Base-by-base conservation (phyloP, 2,888 invertebrate genomes). In the Actias luna region DNA sequence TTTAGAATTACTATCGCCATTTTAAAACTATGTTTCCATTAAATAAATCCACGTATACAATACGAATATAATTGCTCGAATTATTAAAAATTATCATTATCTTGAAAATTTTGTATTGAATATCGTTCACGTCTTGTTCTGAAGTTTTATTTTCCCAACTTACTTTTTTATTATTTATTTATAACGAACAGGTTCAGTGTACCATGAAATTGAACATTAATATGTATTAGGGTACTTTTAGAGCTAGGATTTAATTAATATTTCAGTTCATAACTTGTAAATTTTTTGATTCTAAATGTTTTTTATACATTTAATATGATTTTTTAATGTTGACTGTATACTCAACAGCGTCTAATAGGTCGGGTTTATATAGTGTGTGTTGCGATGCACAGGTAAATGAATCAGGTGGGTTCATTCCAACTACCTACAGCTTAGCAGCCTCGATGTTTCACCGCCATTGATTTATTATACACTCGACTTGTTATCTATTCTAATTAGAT, bases 301-400 rank as follows among this genome's bases (percentile, higher is more conserved):
- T n/a, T n/a, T n/a, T n/a, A n/a, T n/a, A n/a, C n/a, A n/a, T 50
- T 12, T 50, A 50, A 50, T 50, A 50, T 50, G 22, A 22, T 22
- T 46, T 74, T 52, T 64, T 31, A 68, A 70, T 70, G 73, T 69
- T 69, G 69, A 55, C 70, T 60, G 70, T 72, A 66, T 77, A 71
- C 70, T 71, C 73, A 59, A 71, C 80, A 77, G 77, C 76, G 50
- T 67, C 68, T 71, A 68, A 63, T 70, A 65, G n/a, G 55, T 66
- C 64, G 69, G 66, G 69, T 71, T 64, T 69, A 63, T 69, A 60
- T 71, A 66, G 63, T 67, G 61, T 66, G 69, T 69, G 52, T 64
- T 63, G 65, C 69, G 46, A 64, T 67, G 42, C 50, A 59, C 75
- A 78, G 77, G 78, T 78, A 79, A 78, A n/a, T n/a, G n/a, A 36